phyloP scores from a whole-genome alignment of 2,113 vertebrate genomes.

The Semnornis frantzii region DNA sequence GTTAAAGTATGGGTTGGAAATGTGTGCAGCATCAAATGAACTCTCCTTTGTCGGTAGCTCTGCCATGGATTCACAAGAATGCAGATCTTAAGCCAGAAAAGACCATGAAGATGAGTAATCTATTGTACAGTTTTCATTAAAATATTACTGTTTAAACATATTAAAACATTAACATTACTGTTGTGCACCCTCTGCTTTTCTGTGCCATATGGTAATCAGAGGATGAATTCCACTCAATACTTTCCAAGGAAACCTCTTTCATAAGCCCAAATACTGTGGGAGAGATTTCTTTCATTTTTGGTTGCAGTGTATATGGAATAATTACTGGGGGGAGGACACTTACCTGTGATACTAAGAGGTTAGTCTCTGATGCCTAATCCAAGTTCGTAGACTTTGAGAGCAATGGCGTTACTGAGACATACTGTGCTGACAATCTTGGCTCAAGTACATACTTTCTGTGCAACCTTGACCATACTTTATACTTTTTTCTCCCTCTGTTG shows the following conservation, averaged over 20 bases:
- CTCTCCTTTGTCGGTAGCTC: background rate
- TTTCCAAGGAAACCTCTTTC: background rate
- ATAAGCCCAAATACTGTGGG: background rate
- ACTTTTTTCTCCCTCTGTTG: background rate
- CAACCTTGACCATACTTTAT: background rate
- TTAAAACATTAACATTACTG: background rate
- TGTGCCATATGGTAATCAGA: background rate
- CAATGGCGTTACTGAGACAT: background rate
- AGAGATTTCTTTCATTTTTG: background rate
- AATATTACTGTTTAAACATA: background rate
- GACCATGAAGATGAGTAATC: background rate
- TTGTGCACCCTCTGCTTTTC: background rate
- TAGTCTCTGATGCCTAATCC: background rate
- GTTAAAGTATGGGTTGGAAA: background rate
- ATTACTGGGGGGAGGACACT: background rate
- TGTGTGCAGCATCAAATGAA: background rate
- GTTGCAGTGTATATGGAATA: background rate
- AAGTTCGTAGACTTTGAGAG: background rate
- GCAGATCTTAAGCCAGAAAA: background rate
- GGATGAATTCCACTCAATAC: background rate
- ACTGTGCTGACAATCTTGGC: background rate
- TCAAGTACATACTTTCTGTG: background rate
- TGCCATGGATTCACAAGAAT: background rate
- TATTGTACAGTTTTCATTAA: background rate
- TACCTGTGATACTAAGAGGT: background rate